Percentiles rank a stretch among this genome's conserved stretches.
Conservation (phyloP, 2,888 invertebrate genomes). For the Hyppa rectilinea region DNA sequence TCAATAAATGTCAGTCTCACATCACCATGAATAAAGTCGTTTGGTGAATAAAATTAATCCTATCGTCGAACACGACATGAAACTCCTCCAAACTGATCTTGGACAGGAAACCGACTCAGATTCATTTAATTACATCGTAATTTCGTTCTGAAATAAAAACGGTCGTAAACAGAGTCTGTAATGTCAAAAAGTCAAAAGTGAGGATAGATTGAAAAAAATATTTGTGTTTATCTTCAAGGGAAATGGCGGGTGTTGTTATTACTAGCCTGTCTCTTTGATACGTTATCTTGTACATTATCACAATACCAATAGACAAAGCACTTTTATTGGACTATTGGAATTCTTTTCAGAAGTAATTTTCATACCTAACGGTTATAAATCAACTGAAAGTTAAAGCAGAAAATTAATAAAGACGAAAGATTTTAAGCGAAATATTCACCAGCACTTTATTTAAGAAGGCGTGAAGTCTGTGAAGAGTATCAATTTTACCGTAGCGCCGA, state of each 20-base stretch:
- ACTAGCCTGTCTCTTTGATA: slow-evolving; percentile 32
- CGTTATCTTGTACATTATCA: slow-evolving; percentile 30
- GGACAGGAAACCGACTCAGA: slow-evolving; percentile 68
- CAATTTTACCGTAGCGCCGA: slow-evolving; percentile 56
- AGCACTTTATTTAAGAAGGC: slow-evolving; percentile 46
- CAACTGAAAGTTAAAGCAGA: background rate
- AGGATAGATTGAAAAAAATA: slow-evolving; percentile 46
- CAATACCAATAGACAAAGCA: slow-evolving; percentile 13
- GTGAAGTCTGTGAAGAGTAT: slow-evolving; percentile 40
- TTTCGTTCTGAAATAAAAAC: slow-evolving; percentile 62
- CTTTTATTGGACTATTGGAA: background rate
- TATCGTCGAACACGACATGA: slow-evolving; percentile 34
- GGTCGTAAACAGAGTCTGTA: slow-evolving; percentile 60
- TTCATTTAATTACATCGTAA: slow-evolving; percentile 73
- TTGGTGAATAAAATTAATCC: slow-evolving; percentile 49
- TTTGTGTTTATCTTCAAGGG: slow-evolving; percentile 48
- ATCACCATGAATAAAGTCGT: slow-evolving; percentile 43
- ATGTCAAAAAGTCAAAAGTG: slow-evolving; percentile 54
- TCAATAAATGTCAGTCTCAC: slow-evolving; percentile 38
- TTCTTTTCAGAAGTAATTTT: slow-evolving; percentile 3
- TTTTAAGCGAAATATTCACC: slow-evolving; percentile 17
- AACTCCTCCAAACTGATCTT: slow-evolving; percentile 55
- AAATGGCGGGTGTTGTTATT: slow-evolving; percentile 26
- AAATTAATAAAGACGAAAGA: slow-evolving; percentile 1
- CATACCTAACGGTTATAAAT: background rate